Percentiles rank a stretch among this genome's conserved stretches.
These are phyloP conservation scores for Silurus aristotelis DNA, from an alignment of 2,797 vertebrate species.

Conservation along the genomic window DNA sequence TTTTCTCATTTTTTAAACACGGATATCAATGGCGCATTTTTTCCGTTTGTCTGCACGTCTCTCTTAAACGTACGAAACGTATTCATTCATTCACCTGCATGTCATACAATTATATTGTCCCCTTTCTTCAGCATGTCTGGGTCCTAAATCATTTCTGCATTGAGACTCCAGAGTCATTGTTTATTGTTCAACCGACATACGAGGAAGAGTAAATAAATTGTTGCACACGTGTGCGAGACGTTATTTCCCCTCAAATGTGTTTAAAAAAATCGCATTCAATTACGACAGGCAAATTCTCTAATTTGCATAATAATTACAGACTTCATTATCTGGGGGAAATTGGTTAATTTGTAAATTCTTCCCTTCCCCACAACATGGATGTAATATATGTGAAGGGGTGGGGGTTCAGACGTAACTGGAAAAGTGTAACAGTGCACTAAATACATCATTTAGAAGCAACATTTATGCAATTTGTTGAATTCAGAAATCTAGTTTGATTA, in stretches of 20 bases:
- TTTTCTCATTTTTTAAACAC: too few relatives aligned
- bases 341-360: conserved; percentile 21
- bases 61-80: background rate
- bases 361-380: background rate
- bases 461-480: background rate
- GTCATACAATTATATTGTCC: background rate
- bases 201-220: background rate
- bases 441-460: background rate
- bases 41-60: too few relatives aligned
- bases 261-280: conserved; percentile 8
- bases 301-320: conserved; percentile 21
- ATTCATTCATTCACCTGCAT: background rate
- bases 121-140: background rate
- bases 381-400: background rate
- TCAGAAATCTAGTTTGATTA: background rate
- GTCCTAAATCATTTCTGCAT: background rate
- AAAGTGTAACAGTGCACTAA: background rate
- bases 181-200: background rate
- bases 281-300: background rate
- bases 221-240: background rate
- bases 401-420: background rate
- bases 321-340: conserved; percentile 16
- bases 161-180: background rate
- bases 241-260: conserved; percentile 11
- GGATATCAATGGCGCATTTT: too few relatives aligned